Evolutionary conservation across 2,113 vertebrate species (phyloP).

Genomic region (Mionectes macconnelli): DNA sequence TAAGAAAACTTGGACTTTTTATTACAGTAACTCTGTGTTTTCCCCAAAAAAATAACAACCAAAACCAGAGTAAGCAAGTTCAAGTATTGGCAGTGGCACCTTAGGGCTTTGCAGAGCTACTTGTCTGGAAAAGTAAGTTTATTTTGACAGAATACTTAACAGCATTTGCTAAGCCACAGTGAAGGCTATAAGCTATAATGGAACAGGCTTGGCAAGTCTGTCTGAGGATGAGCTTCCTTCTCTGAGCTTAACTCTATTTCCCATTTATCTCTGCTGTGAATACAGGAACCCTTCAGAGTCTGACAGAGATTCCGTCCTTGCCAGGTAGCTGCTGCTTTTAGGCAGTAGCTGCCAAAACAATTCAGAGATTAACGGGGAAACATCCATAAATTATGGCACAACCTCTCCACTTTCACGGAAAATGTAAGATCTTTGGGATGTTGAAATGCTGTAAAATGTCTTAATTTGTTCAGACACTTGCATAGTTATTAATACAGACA

Average conservation of each 20-base stretch:
- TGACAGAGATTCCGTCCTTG: constrained; percentile 58
- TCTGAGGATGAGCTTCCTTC: constrained; percentile 28
- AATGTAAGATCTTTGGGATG: constrained; percentile 37
- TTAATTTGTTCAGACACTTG: constrained; percentile 55
- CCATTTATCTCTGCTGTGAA: constrained; percentile 34
- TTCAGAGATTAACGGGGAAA: constrained; percentile 51
- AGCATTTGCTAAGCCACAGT: neutral
- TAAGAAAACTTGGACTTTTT: neutral
- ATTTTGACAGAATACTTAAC: constrained; percentile 46
- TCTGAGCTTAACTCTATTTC: constrained; percentile 29
- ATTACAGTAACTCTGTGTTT: neutral
- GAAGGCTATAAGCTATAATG: constrained; percentile 29
- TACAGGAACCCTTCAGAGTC: constrained; percentile 29
- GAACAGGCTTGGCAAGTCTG: constrained; percentile 35
- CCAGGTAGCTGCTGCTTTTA: constrained; percentile 64
- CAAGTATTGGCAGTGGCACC: neutral
- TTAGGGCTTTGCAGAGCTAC: neutral
- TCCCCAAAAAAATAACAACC: neutral
- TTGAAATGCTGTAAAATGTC: constrained; percentile 56
- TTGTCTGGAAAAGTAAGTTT: constrained; percentile 33
- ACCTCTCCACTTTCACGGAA: neutral
- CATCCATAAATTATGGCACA: constrained; percentile 42
- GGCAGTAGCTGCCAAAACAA: constrained; percentile 60
- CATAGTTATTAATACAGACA: constrained; percentile 49
- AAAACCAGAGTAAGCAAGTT: neutral